Evolutionary conservation across 2,113 vertebrate species (phyloP).

Genomic region (Aldabrachelys gigantea): DNA sequence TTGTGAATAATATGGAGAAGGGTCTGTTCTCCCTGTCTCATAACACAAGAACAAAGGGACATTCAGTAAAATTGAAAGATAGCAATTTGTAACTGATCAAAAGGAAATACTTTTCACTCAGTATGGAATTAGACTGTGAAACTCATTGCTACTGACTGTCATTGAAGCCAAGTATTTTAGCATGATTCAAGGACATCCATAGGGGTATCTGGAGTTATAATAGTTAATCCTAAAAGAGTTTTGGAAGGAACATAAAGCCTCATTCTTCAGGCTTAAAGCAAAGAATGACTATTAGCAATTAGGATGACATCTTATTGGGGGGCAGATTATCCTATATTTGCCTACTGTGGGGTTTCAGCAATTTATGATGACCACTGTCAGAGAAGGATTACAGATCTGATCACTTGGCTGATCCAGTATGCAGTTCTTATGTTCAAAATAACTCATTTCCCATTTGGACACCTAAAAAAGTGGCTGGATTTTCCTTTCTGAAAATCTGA

Average conservation of each 20-base stretch:
- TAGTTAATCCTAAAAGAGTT: neutral
- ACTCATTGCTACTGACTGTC: neutral
- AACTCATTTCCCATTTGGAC: neutral
- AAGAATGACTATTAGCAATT: neutral
- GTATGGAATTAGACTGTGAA: neutral
- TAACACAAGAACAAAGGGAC: neutral
- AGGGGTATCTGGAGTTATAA: neutral
- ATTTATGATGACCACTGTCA: neutral
- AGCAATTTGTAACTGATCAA: neutral
- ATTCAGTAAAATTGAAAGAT: neutral
- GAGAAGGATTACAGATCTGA: neutral
- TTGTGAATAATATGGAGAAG: neutral
- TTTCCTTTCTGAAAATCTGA: neutral
- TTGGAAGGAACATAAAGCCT: neutral
- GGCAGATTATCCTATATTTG: neutral
- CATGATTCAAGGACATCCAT: neutral
- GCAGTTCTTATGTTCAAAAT: neutral
- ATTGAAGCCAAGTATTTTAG: neutral
- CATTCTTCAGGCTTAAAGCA: neutral
- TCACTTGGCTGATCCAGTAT: neutral
- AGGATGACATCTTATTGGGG: neutral
- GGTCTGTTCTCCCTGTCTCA: neutral
- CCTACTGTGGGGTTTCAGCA: neutral
- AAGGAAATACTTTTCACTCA: neutral
- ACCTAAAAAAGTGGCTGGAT: neutral